Conservation (phyloP, 2,113 vertebrate species). For the Microcebus jonahi region DNA sequence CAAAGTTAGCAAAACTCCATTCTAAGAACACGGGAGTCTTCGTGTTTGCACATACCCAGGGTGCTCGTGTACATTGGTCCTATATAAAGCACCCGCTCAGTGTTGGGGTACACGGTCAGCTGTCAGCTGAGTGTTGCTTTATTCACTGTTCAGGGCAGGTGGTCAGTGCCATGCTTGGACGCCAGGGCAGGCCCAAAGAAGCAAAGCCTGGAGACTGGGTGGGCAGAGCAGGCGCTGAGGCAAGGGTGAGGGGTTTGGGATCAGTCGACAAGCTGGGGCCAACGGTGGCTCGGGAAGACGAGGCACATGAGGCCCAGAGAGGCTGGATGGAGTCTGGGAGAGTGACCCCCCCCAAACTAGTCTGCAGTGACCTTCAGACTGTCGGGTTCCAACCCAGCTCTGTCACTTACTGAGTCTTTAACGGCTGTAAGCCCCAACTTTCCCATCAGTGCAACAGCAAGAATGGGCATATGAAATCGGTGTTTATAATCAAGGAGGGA, state of each 20-base stretch:
- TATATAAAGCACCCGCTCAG: neutral
- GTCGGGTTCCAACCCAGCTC: neutral
- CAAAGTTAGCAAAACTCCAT: neutral
- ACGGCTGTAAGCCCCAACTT: neutral
- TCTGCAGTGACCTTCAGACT: neutral
- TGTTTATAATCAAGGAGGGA: neutral
- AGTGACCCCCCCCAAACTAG: neutral
- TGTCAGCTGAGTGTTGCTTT: neutral
- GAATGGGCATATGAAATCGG: neutral
- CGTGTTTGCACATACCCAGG: accelerated
- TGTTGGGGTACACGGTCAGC: neutral
- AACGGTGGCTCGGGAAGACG: accelerated
- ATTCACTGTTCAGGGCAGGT: neutral
- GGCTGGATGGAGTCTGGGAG: neutral
- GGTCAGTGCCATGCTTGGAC: neutral
- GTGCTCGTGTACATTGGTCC: no score
- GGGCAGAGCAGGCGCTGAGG: no score
- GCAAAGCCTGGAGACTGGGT: neutral
- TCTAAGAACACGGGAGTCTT: accelerated
- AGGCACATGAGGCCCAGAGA: neutral
- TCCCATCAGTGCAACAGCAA: neutral
- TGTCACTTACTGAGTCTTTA: neutral
- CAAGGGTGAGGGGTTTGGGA: neutral
- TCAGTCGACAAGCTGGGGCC: neutral
- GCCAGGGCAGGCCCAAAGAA: neutral